Conservation (phyloP, 1,140 invertebrate species). For the Pseudachorutes palmiensis region DNA sequence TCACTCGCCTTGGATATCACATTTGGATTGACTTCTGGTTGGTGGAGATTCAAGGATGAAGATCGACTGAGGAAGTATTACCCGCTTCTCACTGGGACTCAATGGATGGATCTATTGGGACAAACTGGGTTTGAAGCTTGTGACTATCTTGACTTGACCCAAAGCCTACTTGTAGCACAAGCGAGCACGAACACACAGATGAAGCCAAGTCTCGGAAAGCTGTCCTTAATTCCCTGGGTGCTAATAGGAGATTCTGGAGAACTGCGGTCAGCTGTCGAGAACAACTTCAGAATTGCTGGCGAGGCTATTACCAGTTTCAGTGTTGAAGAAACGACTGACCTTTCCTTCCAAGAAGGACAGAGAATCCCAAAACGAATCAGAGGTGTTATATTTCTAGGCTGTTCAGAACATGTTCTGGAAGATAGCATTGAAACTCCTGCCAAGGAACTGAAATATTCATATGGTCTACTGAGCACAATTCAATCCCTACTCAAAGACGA, state of each 20-base stretch:
- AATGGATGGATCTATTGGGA: not conserved
- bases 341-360: not conserved
- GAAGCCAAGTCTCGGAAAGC: not conserved
- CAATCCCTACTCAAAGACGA: not conserved
- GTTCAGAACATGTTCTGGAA: not conserved
- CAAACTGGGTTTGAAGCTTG: not conserved
- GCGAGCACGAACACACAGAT: not conserved
- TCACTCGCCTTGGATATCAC: not conserved
- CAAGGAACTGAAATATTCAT: not conserved
- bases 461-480: not conserved
- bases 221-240: no score
- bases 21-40: not conserved
- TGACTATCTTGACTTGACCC: not conserved
- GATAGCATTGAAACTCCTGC: not conserved
- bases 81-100: not conserved
- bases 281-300: not conserved
- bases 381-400: not conserved
- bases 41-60: not conserved
- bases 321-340: not conserved
- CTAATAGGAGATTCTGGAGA: not conserved
- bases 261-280: not conserved
- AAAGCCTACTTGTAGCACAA: not conserved
- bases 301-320: not conserved
- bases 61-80: not conserved
- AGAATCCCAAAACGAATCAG: not conserved